Evolutionary conservation across 1,140 invertebrate genomes (phyloP).

Genomic region (Drosophila ogumai): DNA sequence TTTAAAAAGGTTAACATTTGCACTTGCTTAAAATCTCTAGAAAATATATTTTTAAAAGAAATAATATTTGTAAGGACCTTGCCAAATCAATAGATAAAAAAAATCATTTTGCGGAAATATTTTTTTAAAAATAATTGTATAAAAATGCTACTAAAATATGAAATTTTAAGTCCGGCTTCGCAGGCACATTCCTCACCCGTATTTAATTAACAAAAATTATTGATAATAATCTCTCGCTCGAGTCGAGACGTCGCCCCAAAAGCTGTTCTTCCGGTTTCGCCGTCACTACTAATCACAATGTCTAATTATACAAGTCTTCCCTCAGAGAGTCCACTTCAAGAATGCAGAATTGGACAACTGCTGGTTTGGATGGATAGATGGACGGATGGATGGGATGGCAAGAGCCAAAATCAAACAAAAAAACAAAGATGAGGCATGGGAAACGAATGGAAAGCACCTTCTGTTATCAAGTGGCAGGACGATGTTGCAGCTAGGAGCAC

Average conservation of each 20-base stretch:
- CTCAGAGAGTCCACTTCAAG: slow-evolving; percentile 23
- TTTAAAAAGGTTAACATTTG: background rate
- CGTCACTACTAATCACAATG: slow-evolving; percentile 30
- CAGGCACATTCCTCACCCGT: slow-evolving; percentile 12
- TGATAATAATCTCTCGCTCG: slow-evolving; percentile 17
- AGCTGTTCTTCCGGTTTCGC: slow-evolving; percentile 43
- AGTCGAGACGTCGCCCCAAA: background rate
- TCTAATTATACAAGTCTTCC: slow-evolving; percentile 49
- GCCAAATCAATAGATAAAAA: background rate
- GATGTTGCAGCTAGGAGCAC: slow-evolving; percentile 34
- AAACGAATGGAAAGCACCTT: slow-evolving; percentile 18
- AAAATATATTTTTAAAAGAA: background rate
- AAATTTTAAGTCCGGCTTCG: background rate
- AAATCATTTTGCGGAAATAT: background rate
- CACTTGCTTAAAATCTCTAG: background rate
- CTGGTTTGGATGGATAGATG: slow-evolving; percentile 29
- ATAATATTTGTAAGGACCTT: background rate
- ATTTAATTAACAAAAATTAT: slow-evolving; percentile 32
- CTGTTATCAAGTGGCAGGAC: slow-evolving; percentile 47
- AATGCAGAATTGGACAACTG: slow-evolving; percentile 44
- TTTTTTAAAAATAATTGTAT: background rate
- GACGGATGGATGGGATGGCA: background rate
- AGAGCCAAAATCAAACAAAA: slow-evolving; percentile 27
- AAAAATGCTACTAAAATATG: background rate
- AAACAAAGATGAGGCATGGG: background rate